These are phyloP conservation scores for Wasmannia auropunctata DNA, from an alignment of 1,140 invertebrate genomes.

Conservation along the genomic window DNA sequence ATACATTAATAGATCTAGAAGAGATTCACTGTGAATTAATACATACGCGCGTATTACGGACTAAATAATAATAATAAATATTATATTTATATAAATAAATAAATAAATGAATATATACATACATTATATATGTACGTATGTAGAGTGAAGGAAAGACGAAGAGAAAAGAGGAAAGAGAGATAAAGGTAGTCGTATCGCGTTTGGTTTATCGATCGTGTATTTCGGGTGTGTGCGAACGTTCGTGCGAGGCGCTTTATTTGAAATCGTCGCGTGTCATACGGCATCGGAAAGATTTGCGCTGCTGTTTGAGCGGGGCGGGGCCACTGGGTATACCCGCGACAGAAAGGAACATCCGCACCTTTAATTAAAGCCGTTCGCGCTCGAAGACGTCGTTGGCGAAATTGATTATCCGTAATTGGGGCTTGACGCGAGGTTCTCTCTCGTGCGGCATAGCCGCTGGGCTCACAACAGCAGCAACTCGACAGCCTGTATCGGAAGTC, in stretches of 20 bases:
- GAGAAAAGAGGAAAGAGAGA: neutral
- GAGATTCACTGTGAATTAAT: neutral
- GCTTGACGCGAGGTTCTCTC: conserved; percentile 27
- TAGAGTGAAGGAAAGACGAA: neutral
- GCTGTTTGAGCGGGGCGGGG: conserved; percentile 4
- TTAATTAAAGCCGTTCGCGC: conserved; percentile 72
- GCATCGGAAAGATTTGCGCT: neutral
- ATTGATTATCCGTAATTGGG: conserved; percentile 74
- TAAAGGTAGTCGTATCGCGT: conserved; percentile 35
- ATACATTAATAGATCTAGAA: neutral
- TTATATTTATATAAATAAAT: neutral
- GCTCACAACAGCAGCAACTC: conserved; percentile 42
- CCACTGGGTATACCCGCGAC: conserved; percentile 34
- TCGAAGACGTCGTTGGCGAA: conserved; percentile 69
- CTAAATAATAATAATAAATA: too few relatives aligned
- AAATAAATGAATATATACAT: neutral
- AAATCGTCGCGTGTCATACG: conserved; percentile 5
- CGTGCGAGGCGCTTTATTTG: conserved; percentile 23
- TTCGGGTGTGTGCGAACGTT: conserved; percentile 1
- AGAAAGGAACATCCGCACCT: conserved; percentile 60
- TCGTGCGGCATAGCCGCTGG: neutral
- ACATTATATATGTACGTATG: neutral
- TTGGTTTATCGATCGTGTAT: conserved; percentile 50
- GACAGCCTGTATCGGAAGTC: conserved; percentile 69
- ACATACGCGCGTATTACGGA: neutral